Evolutionary conservation across 2,888 invertebrate species (phyloP).

Genomic region (Dolomedes plantarius): DNA sequence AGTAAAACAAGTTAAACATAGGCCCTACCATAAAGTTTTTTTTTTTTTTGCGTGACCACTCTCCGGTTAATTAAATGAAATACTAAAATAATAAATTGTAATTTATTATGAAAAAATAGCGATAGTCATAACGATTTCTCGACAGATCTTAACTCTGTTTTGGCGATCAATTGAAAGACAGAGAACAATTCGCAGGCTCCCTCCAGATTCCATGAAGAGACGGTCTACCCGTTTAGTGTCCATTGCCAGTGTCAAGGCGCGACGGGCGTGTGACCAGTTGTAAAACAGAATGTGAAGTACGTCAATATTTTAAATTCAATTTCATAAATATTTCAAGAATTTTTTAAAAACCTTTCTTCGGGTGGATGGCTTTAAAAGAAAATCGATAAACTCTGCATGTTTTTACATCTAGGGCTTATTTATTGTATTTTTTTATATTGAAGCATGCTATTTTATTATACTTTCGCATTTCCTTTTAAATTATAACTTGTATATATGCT

Average conservation of each 20-base stretch:
- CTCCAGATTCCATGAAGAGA: constrained; percentile 14
- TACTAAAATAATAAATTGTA: too few species aligned
- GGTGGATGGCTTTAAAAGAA: too few species aligned
- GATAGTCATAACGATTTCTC: constrained; percentile 14
- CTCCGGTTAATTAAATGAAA: too few species aligned
- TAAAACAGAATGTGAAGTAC: neutral
- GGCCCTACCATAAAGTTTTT: too few species aligned
- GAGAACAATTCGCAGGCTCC: constrained; percentile 28
- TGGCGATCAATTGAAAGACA: constrained; percentile 34
- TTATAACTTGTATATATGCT: too few species aligned
- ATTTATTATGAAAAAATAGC: neutral
- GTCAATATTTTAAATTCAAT: neutral
- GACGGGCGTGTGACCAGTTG: neutral
- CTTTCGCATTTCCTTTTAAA: neutral
- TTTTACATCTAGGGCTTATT: neutral
- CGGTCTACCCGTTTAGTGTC: constrained; percentile 41
- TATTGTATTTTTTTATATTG: neutral
- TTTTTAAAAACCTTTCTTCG: too few species aligned
- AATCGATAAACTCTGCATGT: too few species aligned
- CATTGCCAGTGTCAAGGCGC: constrained; percentile 29
- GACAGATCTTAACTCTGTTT: constrained; percentile 54
- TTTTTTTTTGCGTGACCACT: too few species aligned
- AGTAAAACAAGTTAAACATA: too few species aligned
- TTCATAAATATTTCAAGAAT: too few species aligned
- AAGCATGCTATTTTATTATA: neutral